Base-by-base conservation (phyloP, 2,888 invertebrate species). In the Sycophila texana region DNA sequence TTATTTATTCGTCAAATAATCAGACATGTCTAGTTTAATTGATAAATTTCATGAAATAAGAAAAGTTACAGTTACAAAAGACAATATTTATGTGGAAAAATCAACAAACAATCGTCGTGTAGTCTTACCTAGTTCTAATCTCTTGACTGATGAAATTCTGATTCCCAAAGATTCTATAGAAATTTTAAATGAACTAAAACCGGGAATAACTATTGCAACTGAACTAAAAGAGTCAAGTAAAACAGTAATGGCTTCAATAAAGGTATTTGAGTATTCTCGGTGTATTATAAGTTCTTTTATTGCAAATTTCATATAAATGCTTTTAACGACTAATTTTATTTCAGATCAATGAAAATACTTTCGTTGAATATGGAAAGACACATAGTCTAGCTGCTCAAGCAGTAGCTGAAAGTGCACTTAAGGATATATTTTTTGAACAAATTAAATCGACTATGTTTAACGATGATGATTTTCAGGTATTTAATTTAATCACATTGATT, bases 151-250 rank as follows among this genome's bases (percentile, higher is more conserved):
- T 63, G 61, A 53, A 5, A 14, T 60, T 16, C 47, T 47, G 14
- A 20, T 67, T 58, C 68, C 74, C 60, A 79, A 55, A 74, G 60
- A 57, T 74, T 39, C 74, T 57, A 30, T 74, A 74, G 57, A 58
- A 16, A 39, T 74, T 66, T 74, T 74, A 53, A 51, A 66, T 7
- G 66, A 66, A 58, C 57, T 74, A 49, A 66, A 66, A 20, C 55
- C 65, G 18, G 65, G 65, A 53, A n/a, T 53, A 5, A 51, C 20
- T 58, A 53, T 63, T 55, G 18, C n/a, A 26, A n/a, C 39, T 68
- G 30, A 53, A 63, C 16, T 12, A 22, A 2, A 51, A 30, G n/a
- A 12, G 26, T 4, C 16, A 12, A 51, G 53, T 30, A 30, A 61
- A 18, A 63, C 13, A 53, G 30, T 63, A 61, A 51, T 18, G 53